phyloP scores from a whole-genome alignment of 2,797 vertebrate species.

The Clamator glandarius region DNA sequence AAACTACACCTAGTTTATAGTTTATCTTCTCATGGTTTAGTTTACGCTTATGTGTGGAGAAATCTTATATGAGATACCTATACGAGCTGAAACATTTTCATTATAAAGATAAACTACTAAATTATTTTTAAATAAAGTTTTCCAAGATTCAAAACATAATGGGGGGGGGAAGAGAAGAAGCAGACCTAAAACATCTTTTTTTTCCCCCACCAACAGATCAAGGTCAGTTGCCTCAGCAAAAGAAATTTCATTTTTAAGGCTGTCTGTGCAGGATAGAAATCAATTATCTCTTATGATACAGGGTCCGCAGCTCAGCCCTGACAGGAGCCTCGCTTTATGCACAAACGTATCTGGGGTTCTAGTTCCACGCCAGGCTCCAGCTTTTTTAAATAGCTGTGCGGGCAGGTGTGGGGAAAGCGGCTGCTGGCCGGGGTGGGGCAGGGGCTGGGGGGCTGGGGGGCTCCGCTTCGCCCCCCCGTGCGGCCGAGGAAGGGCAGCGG shows the following conservation, averaged over 20 bases:
- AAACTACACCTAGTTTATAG: background rate
- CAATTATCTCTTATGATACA: conserved; percentile 32
- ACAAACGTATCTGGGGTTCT: conserved; percentile 14
- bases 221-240: conserved; percentile 42
- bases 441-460: too few species aligned
- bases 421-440: background rate
- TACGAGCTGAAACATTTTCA: background rate
- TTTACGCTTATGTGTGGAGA: background rate
- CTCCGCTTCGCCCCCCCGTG: too few species aligned
- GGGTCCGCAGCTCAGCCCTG: background rate
- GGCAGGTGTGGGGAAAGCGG: background rate
- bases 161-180: background rate
- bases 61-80: background rate
- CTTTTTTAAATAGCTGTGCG: background rate
- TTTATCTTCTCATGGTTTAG: background rate
- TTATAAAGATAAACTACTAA: background rate
- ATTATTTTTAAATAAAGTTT: conserved; percentile 6
- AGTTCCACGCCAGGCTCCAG: background rate
- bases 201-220: background rate
- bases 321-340: background rate
- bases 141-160: background rate
- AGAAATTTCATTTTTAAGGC: conserved; percentile 57
- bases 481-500: too few species aligned
- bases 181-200: background rate
- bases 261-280: conserved; percentile 48